phyloP scores from a whole-genome alignment of 2,113 vertebrate species.

The Mustela lutreola region DNA sequence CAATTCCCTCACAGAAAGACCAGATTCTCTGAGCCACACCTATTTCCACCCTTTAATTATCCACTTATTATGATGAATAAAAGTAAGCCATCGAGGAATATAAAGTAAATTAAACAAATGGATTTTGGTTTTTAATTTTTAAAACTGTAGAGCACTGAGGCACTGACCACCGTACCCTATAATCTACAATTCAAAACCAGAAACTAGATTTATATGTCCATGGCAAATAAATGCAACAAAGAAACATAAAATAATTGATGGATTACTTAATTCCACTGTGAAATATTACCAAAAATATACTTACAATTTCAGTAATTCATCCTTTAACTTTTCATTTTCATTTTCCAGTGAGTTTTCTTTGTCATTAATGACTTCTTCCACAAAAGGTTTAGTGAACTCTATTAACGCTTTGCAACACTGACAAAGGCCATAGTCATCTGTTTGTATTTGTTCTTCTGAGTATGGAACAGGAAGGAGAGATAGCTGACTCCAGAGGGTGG shows the following conservation, averaged over 20 bases:
- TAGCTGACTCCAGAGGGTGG: constrained; percentile 92
- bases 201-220: constrained; percentile 40
- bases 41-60: background rate
- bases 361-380: constrained; percentile 88
- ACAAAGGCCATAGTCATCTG: constrained; percentile 91
- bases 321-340: constrained; percentile 89
- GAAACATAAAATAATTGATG: constrained; percentile 13
- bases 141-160: background rate
- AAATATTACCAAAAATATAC: constrained; percentile 76
- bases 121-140: constrained; percentile 39
- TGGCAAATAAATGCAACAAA: constrained; percentile 20
- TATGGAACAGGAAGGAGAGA: constrained; percentile 94
- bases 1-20: background rate
- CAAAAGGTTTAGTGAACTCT: constrained; percentile 91
- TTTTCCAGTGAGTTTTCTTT: constrained; percentile 81
- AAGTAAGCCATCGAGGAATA: background rate
- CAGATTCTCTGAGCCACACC: background rate
- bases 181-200: constrained; percentile 50
- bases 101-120: constrained; percentile 5
- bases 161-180: background rate
- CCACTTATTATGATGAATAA: background rate
- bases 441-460: constrained; percentile 91
- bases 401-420: constrained; percentile 91
- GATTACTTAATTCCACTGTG: background rate
- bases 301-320: constrained; percentile 95